A percentile compares a stretch with the other conserved stretches of the same genome.
Evolutionary conservation across 2,888 invertebrate species (phyloP).

Genomic region (Girardia tigrina): DNA sequence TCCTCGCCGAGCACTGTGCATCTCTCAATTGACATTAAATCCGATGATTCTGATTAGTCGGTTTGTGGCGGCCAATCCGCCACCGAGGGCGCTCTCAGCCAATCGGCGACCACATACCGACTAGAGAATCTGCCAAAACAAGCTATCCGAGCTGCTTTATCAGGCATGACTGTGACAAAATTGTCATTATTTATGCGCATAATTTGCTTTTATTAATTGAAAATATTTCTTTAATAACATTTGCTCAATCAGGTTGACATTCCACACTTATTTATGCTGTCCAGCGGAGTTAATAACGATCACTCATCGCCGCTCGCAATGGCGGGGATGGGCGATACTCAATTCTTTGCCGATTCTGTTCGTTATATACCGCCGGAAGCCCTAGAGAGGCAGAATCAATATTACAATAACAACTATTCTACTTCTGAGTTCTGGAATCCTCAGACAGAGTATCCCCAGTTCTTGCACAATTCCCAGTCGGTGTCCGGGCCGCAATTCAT

Average conservation of each 20-base stretch:
- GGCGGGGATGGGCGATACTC: background rate
- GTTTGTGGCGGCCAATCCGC: background rate
- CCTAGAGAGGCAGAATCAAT: background rate
- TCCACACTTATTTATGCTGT: background rate
- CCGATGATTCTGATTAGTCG: background rate
- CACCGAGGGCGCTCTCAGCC: background rate
- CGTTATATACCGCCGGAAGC: background rate
- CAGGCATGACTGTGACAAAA: constrained; percentile 6
- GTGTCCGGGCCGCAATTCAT: background rate
- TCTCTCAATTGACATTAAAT: background rate
- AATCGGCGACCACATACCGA: background rate
- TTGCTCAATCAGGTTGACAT: background rate
- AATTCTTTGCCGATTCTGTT: background rate
- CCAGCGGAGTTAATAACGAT: background rate
- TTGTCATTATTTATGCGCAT: constrained; percentile 17
- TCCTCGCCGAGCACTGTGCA: background rate
- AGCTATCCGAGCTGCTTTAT: constrained; percentile 20
- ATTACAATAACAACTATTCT: background rate
- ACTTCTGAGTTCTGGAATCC: background rate
- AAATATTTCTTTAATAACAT: background rate
- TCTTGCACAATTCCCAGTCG: background rate
- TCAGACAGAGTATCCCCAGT: background rate
- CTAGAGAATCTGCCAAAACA: constrained; percentile 10
- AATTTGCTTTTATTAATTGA: background rate
- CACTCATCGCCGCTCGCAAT: background rate